Base-by-base conservation (phyloP, 1,140 invertebrate species). In the Manduca sexta region DNA sequence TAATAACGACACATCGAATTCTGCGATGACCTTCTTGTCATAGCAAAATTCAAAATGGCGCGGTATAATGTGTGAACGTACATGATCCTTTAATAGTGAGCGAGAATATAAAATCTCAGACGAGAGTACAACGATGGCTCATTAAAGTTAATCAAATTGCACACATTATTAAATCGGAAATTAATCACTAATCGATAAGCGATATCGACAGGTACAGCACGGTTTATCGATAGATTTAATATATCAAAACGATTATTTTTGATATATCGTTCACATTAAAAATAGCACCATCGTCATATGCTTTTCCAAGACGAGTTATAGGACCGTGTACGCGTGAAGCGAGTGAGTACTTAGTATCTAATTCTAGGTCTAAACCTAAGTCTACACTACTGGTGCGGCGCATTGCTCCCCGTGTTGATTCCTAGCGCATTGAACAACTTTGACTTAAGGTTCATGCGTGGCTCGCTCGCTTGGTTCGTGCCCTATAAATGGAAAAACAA, bases 371-470 rank as follows among this genome's bases (percentile, higher is more conserved):
- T 71, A 69, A 47, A 47, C 38, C 57, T 72, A 56, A 59, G 39
- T 60, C 49, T 74, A 74, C 3, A 31, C 53, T 85, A 85, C 66
- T 83, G 82, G 69, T 81, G 81, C 60, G 73, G 75, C 69, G 77
- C 43, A 57, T 63, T 74, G 62, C 64, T 80, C 42, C 80, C 74
- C 46, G 81, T 85, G 75, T 86, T 84, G 70, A 87, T 85, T 59
- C 84, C 86, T 77, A 87, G 76, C 64, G 76, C 86, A 76, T 86
- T 87, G 74, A 87, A 87, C 67, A 87, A 66, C 78, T 86, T 87
- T 60, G 86, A 87, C 64, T 86, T 87, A 50, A 87, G 67, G 72
- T 86, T 87, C 74, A 84, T 84, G 56, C 80, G 75, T 44, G 86
- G 77, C 64, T 86, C 84, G 62, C 70, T 82, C 73, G 84, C 73